Conservation (phyloP, 64 coral and sea anemone species). For the Anthopleura sola region DNA sequence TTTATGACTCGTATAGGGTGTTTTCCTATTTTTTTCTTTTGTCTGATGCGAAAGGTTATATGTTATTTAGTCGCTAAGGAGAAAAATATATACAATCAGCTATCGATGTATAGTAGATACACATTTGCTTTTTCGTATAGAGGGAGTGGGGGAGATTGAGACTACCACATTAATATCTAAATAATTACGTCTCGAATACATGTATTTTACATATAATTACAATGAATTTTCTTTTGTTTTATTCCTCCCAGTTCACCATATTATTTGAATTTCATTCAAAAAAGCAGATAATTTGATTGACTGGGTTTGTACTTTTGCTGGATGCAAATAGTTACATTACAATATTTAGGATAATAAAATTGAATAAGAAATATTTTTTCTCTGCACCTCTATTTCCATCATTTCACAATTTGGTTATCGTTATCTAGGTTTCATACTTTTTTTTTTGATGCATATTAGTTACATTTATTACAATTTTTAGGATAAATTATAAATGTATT, state of each 20-base stretch:
- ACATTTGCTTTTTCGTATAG: neutral
- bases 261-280: neutral
- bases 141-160: neutral
- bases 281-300: too few relatives aligned
- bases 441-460: neutral
- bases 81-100: neutral
- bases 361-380: too few relatives aligned
- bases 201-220: neutral
- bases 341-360: too few relatives aligned
- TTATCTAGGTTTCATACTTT: neutral
- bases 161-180: neutral
- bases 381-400: too few relatives aligned
- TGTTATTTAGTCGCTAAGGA: neutral
- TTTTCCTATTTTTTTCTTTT: neutral
- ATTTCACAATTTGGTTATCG: too few relatives aligned
- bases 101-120: neutral
- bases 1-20: neutral
- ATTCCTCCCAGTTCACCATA: neutral
- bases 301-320: too few relatives aligned
- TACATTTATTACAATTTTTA: neutral
- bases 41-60: neutral
- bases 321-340: too few relatives aligned
- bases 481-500: neutral
- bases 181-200: slow-evolving; percentile 7
- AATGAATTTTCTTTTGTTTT: neutral